Conservation (phyloP, 2,888 invertebrate genomes). For the Iphiclides podalirius region DNA sequence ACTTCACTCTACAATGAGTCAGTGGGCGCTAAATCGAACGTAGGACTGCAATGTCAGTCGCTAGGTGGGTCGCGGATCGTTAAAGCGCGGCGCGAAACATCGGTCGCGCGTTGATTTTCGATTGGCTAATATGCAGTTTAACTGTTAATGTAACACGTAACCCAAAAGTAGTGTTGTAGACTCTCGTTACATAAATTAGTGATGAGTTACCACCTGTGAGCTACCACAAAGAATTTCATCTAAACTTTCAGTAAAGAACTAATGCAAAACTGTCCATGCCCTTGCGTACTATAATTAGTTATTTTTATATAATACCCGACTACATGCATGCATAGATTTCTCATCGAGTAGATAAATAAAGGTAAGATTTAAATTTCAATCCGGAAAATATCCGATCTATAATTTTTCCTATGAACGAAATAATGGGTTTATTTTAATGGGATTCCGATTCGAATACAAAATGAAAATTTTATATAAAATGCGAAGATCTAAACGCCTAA, state of each 20-base stretch:
- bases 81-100: constrained; percentile 9
- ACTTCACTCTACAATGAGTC: constrained; percentile 13
- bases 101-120: constrained; percentile 11
- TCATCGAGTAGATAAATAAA: constrained; percentile 38
- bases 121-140: constrained; percentile 18
- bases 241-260: constrained; percentile 24
- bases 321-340: constrained; percentile 51
- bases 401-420: too few relatives aligned
- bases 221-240: constrained; percentile 23
- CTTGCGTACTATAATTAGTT: constrained; percentile 52
- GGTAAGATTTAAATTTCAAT: constrained; percentile 40
- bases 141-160: constrained; percentile 4
- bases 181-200: constrained; percentile 36
- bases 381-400: not conserved
- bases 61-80: constrained; percentile 17
- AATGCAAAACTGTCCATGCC: constrained; percentile 36
- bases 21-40: constrained; percentile 21
- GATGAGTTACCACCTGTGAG: constrained; percentile 48
- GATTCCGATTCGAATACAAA: too few relatives aligned
- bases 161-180: constrained; percentile 10
- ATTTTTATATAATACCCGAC: constrained; percentile 43
- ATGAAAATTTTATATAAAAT: too few relatives aligned
- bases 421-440: too few relatives aligned
- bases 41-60: constrained; percentile 18
- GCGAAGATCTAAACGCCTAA: too few relatives aligned